Evolutionary conservation across 2,113 vertebrate genomes (phyloP).

Genomic region (Gallinago jamesoni): DNA sequence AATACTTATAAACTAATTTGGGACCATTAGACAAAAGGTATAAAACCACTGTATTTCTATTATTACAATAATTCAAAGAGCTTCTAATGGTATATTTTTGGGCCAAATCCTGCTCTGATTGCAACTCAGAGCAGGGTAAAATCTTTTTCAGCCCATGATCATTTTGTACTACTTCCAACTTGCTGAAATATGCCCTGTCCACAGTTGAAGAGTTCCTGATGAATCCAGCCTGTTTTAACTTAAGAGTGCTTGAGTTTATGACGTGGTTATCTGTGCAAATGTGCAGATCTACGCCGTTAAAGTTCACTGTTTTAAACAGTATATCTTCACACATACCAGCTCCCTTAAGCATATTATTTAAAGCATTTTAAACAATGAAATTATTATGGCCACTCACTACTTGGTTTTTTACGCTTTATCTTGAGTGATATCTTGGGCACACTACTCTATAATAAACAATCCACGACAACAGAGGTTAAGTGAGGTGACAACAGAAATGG

Average conservation of each 20-base stretch:
- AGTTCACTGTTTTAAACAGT: background rate
- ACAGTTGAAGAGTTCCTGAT: background rate
- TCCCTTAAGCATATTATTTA: background rate
- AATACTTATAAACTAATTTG: background rate
- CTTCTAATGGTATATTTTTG: background rate
- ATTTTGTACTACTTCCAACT: background rate
- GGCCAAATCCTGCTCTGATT: background rate
- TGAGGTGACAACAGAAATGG: background rate
- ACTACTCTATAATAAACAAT: background rate
- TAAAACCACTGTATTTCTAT: background rate
- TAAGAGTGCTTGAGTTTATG: background rate
- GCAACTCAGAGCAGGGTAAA: background rate
- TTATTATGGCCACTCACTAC: background rate
- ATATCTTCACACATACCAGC: background rate
- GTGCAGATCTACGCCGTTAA: background rate
- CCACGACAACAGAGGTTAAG: background rate
- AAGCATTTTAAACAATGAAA: background rate
- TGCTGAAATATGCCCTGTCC: background rate
- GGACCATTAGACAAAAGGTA: background rate
- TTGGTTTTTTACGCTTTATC: slow-evolving; percentile 12
- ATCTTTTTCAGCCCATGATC: background rate
- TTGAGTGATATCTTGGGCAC: background rate
- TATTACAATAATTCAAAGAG: background rate
- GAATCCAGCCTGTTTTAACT: background rate
- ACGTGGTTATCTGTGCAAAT: background rate